Evolutionary conservation across 2,888 invertebrate species (phyloP).

Genomic region (Lucinisca nassula): DNA sequence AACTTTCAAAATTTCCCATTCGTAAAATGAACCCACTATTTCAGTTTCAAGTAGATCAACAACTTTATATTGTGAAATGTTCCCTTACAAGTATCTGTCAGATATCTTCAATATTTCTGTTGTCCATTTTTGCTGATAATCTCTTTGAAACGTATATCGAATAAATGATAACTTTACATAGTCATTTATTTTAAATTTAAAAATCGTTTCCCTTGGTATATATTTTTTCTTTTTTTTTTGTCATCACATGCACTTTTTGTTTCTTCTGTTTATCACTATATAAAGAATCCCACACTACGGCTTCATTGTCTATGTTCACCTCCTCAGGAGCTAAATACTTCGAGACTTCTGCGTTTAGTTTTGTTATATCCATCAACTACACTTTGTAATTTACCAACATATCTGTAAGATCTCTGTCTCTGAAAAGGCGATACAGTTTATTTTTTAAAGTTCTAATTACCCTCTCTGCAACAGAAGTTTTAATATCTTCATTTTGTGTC

Average conservation of each 20-base stretch:
- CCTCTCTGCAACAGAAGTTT: slow-evolving; percentile 1
- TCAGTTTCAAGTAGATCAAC: neutral
- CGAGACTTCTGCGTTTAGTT: slow-evolving; percentile 33
- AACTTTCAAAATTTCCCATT: neutral
- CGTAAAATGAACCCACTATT: slow-evolving; percentile 11
- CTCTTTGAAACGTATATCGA: slow-evolving; percentile 52
- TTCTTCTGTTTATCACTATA: neutral
- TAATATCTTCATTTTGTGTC: slow-evolving; percentile 27
- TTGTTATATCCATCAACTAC: slow-evolving; percentile 43
- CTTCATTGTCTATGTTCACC: slow-evolving; percentile 21
- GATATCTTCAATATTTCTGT: slow-evolving; percentile 48
- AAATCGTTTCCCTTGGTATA: no score
- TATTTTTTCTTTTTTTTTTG: neutral
- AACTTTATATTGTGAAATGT: slow-evolving; percentile 5
- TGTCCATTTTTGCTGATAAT: slow-evolving; percentile 63
- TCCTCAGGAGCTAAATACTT: neutral
- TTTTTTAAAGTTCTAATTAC: slow-evolving; percentile 14
- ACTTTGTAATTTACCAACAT: slow-evolving; percentile 24
- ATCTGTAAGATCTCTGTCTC: slow-evolving; percentile 29
- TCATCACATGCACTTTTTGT: neutral
- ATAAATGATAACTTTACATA: slow-evolving; percentile 35
- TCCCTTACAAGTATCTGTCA: slow-evolving; percentile 18
- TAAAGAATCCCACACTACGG: slow-evolving; percentile 31
- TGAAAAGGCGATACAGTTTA: slow-evolving; percentile 5
- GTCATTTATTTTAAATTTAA: slow-evolving; percentile 50